Base-by-base conservation (phyloP, 2,888 invertebrate species). In the Heteromurus nitidus region DNA sequence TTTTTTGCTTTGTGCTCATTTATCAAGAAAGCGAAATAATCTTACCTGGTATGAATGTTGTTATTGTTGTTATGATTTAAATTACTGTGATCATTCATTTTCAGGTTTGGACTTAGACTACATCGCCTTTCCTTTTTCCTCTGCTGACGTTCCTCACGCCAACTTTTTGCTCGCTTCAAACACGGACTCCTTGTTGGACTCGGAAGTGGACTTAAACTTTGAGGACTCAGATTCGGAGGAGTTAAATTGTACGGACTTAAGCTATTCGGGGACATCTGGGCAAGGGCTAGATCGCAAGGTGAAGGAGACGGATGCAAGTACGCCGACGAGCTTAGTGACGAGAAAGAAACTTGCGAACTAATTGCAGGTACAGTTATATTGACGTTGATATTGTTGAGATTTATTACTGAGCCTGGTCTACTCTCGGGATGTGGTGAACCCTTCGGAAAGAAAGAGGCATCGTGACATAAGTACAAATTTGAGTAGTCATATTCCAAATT, bases 11-110 rank as follows among this genome's bases (percentile, higher is more conserved):
- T 67, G 13, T 36, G 44, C 18, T n/a, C 3, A 67, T 13, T 36
- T 13, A 36, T 36, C 36, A 36, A 13, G 5, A 36, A 36, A 9
- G 36, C 36, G 13, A 9, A 18, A 22, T 64, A 31, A 24, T 36
- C 44, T 60, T 81, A 87, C 87, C 86, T 86, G n/a, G 80, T 73
- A 53, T 87, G 87, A 74, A 87, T 85, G 81, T 87, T 86, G 67
- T 87, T 87, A 70, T 87, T 86, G 69, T 87, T 86, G 55, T 87
- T 87, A 72, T 87, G 85, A 62, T 87, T 86, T 28, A 86, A 83
- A 82, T 84, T 84, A 60, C 82, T 84, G 72, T 85, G 85, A 42
- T 87, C 87, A 82, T 85, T 87, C 86, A 87, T 87, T 75, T 87
- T 87, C 3, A 87, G 70, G 82, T 87, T 87, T 26, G 87, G 87